A percentile compares a stretch with the other conserved stretches of the same genome.
Evolutionary conservation across 1,140 invertebrate genomes (phyloP).

Genomic region (Micrasema longulum): DNA sequence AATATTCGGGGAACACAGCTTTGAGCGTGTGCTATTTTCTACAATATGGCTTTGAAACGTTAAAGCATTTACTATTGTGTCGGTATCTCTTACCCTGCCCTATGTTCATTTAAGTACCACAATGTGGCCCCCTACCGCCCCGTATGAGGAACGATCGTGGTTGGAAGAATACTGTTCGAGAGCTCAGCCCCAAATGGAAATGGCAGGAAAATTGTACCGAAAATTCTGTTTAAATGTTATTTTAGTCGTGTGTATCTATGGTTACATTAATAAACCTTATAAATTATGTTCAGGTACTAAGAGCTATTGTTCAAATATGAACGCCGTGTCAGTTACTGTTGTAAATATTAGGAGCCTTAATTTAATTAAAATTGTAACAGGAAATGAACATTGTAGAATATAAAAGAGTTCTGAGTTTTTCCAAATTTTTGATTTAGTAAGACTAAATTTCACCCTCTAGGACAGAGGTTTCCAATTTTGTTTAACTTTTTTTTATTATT

Average conservation of each 20-base stretch:
- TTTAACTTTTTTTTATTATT: too few species aligned
- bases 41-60: conserved; percentile 1
- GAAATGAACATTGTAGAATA: too few species aligned
- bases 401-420: too few species aligned
- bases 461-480: too few species aligned
- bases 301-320: too few species aligned
- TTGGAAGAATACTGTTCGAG: conserved; percentile 47
- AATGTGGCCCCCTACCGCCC: conserved; percentile 10
- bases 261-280: neutral
- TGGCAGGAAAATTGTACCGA: neutral
- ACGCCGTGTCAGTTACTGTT: too few species aligned
- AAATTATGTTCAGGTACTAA: too few species aligned
- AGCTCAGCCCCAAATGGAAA: neutral
- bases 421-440: too few species aligned
- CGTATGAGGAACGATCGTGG: conserved; percentile 41
- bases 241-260: neutral
- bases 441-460: too few species aligned
- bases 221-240: neutral
- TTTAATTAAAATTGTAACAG: too few species aligned
- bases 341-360: too few species aligned
- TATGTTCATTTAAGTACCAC: conserved; percentile 22
- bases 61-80: conserved; percentile 6
- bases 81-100: neutral
- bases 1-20: neutral
- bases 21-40: conserved; percentile 9